A percentile compares a stretch with the other conserved stretches of the same genome.
Evolutionary conservation across 2,797 vertebrate species (phyloP).

Genomic region (Mus caroli): DNA sequence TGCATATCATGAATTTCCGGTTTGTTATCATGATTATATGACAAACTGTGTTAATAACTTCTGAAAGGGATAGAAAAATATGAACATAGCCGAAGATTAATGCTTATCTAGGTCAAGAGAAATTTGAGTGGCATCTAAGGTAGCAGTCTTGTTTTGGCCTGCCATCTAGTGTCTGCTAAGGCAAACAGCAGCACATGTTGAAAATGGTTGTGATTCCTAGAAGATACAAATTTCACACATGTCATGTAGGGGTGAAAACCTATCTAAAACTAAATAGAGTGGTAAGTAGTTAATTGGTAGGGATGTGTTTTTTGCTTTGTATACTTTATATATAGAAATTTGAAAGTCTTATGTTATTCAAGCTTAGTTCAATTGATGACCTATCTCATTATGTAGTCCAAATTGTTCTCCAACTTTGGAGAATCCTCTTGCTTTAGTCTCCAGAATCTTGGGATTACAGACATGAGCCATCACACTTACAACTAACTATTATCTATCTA

Average conservation of each 20-base stretch:
- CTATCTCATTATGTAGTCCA: background rate
- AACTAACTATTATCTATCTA: background rate
- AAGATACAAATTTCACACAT: background rate
- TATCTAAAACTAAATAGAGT: background rate
- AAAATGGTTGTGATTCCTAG: background rate
- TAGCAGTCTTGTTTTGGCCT: background rate
- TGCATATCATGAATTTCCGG: background rate
- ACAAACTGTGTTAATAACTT: background rate
- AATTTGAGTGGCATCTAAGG: background rate
- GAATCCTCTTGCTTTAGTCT: background rate
- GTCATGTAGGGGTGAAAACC: background rate
- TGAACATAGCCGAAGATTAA: background rate
- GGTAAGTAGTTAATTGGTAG: background rate
- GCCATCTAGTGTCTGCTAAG: conserved; percentile 37
- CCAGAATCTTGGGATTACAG: background rate
- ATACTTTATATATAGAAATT: background rate
- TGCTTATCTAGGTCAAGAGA: background rate
- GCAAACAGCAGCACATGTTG: background rate
- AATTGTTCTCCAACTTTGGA: background rate
- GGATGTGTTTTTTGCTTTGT: conserved; percentile 5
- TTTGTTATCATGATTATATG: background rate
- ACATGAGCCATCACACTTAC: background rate
- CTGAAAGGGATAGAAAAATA: background rate
- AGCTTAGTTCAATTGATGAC: background rate
- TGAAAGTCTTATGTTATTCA: background rate